Percentiles rank a stretch among this genome's conserved stretches.
phyloP scores from a whole-genome alignment of 2,113 vertebrate genomes.

The Myodes glareolus region DNA sequence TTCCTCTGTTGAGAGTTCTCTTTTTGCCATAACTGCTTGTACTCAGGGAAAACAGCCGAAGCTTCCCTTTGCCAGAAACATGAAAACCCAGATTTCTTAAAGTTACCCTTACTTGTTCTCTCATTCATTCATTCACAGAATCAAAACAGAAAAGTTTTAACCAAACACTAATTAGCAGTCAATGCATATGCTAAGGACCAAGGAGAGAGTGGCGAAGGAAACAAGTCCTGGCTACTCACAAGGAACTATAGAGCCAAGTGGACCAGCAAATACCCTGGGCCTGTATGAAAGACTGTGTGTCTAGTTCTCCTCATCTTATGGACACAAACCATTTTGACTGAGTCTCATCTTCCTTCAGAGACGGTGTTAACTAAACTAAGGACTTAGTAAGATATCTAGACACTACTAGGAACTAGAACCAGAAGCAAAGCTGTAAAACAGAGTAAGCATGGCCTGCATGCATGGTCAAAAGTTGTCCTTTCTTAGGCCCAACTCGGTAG shows the following conservation, averaged over 20 bases:
- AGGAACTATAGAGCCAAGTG: background rate
- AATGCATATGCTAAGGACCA: background rate
- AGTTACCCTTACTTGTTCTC: background rate
- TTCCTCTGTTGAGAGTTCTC: too few relatives aligned
- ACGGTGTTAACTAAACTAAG: background rate
- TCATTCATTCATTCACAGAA: background rate
- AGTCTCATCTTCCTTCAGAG: background rate
- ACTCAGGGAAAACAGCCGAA: background rate
- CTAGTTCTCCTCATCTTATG: background rate
- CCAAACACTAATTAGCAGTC: background rate
- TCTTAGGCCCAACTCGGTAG: background rate
- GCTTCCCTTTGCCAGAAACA: slow-evolving; percentile 39
- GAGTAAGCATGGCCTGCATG: background rate
- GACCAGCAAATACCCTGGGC: background rate
- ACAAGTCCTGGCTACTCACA: background rate
- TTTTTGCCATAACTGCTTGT: background rate
- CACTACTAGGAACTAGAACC: slow-evolving; percentile 15
- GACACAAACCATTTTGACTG: slow-evolving; percentile 23
- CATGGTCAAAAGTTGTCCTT: background rate
- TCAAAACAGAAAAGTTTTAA: background rate
- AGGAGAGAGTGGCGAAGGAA: background rate
- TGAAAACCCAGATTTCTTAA: background rate
- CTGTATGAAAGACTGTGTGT: slow-evolving; percentile 12
- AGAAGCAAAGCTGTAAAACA: background rate
- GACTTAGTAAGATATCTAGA: background rate